phyloP scores from a whole-genome alignment of 2,797 vertebrate species.

The Tolypeutes matacus region DNA sequence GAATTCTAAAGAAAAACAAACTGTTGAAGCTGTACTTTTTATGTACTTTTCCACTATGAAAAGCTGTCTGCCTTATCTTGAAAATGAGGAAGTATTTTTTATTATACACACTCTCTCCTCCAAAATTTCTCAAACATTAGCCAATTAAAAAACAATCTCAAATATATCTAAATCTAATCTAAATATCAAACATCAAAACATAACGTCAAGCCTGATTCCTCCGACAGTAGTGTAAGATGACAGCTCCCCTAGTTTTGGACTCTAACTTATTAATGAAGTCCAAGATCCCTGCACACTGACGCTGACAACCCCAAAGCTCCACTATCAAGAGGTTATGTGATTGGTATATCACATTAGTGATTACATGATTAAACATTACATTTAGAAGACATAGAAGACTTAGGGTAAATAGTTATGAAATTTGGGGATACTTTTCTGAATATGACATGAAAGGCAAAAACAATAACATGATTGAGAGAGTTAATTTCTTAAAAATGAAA shows the following conservation, averaged over 20 bases:
- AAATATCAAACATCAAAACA: not conserved
- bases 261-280: not conserved
- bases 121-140: conserved; percentile 35
- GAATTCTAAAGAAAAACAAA: not conserved
- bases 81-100: not conserved
- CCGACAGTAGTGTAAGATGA: not conserved
- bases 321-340: not conserved
- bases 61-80: not conserved
- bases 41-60: not conserved
- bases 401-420: not conserved
- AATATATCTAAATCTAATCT: not conserved
- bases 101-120: not conserved
- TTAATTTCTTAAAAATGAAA: conserved; percentile 57
- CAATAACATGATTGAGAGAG: not conserved
- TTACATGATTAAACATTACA: conserved; percentile 24
- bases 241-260: not conserved
- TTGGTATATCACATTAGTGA: not conserved
- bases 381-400: not conserved
- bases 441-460: conserved; percentile 60
- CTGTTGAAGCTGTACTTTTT: not conserved
- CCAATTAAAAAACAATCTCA: conserved; percentile 55
- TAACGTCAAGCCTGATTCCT: not conserved
- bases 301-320: not conserved
- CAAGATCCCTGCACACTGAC: not conserved
- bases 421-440: not conserved